Percentiles rank a stretch among this genome's conserved stretches.
Evolutionary conservation across 2,888 invertebrate genomes (phyloP).

Genomic region (Sesia apiformis): DNA sequence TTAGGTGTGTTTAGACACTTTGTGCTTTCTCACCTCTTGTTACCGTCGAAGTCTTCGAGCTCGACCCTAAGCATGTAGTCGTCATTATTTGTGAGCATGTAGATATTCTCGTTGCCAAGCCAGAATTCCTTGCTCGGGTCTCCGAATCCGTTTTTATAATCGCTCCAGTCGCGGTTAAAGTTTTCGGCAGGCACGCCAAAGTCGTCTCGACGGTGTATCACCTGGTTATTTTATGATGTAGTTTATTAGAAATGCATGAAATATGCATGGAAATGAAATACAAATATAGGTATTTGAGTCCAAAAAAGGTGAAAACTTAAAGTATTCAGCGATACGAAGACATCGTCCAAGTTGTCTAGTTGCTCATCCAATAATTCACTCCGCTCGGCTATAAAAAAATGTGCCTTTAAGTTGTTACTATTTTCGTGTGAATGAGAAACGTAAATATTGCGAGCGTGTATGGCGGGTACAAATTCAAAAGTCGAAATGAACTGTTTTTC

Average conservation of each 20-base stretch:
- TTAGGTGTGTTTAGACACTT: no score
- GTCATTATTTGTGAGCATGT: slow-evolving; percentile 94
- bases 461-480: no score
- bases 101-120: slow-evolving; percentile 95
- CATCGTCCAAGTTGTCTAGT: no score
- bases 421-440: no score
- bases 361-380: no score
- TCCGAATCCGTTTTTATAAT: slow-evolving; percentile 94
- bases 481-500: no score
- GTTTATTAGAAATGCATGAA: background rate
- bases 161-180: slow-evolving; percentile 93
- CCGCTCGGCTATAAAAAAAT: no score
- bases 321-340: no score
- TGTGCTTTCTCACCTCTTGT: slow-evolving; percentile 81
- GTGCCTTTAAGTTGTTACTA: no score
- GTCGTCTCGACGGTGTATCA: slow-evolving; percentile 92
- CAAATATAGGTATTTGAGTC: no score
- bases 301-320: no score
- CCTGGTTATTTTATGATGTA: slow-evolving; percentile 61
- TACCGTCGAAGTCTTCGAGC: slow-evolving; percentile 93
- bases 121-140: slow-evolving; percentile 93
- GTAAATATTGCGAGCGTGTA: no score
- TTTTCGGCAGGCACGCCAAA: slow-evolving; percentile 91
- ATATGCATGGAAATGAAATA: background rate
- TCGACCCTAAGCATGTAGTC: slow-evolving; percentile 91